Conservation (phyloP, 2,797 vertebrate species). For the Lithobates pipiens region DNA sequence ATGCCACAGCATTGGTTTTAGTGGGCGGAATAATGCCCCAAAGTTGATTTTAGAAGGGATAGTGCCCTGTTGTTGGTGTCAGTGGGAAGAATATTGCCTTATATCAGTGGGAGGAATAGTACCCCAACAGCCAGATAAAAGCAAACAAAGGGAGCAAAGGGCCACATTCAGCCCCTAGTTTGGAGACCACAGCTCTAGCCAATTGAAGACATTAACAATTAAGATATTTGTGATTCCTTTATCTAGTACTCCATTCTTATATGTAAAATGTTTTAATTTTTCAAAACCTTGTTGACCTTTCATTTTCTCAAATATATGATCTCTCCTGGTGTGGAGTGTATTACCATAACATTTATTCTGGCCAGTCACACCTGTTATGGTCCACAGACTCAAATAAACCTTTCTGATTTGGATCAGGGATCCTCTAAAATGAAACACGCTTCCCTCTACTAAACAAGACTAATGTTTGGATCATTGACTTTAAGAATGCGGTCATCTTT, state of each 20-base stretch:
- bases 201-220: not conserved
- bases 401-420: slow-evolving; percentile 37
- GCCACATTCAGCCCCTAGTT: too few relatives aligned
- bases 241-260: not conserved
- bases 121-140: too few relatives aligned
- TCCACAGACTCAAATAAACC: slow-evolving; percentile 41
- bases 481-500: not conserved
- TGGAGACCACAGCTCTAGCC: too few relatives aligned
- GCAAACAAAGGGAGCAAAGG: too few relatives aligned
- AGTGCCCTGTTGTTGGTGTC: too few relatives aligned
- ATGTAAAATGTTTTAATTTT: not conserved
- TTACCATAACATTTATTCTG: slow-evolving; percentile 27
- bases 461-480: slow-evolving; percentile 45
- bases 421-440: slow-evolving; percentile 28
- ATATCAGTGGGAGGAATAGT: too few relatives aligned
- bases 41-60: too few relatives aligned
- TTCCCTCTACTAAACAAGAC: slow-evolving; percentile 42
- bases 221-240: not conserved
- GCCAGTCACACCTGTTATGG: slow-evolving; percentile 16
- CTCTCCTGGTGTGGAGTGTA: slow-evolving; percentile 2
- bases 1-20: too few relatives aligned
- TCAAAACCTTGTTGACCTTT: slow-evolving; percentile 21
- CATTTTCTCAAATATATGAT: slow-evolving; percentile 20
- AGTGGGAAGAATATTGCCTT: too few relatives aligned
- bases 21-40: too few relatives aligned